phyloP scores from a whole-genome alignment of 1,140 invertebrate species.

The Asobara japonica region DNA sequence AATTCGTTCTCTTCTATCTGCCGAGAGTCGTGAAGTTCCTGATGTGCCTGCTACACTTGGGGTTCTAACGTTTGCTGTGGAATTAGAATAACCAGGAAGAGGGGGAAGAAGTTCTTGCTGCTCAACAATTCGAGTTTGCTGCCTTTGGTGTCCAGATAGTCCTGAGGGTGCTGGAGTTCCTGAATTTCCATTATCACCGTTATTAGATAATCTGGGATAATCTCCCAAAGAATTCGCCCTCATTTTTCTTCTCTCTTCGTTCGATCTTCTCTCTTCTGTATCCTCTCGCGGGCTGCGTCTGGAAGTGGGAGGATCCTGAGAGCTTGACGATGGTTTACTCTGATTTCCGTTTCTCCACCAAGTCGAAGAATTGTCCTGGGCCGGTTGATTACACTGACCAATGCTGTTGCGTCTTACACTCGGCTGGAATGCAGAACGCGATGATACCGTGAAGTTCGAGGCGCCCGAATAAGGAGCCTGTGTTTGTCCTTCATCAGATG shows the following conservation, averaged over 20 bases:
- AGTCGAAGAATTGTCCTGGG: not conserved
- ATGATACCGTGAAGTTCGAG: constrained; percentile 57
- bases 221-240: not conserved
- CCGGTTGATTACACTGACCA: not conserved
- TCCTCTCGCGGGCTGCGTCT: too few species aligned
- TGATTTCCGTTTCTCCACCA: not conserved
- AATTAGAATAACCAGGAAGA: too few species aligned
- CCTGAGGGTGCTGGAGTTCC: not conserved
- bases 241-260: not conserved
- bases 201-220: not conserved
- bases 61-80: too few species aligned
- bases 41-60: too few species aligned
- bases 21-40: too few species aligned
- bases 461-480: constrained; percentile 17
- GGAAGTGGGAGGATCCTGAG: not conserved
- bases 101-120: too few species aligned
- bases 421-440: constrained; percentile 59
- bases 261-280: not conserved
- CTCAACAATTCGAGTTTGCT: too few species aligned
- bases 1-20: too few species aligned
- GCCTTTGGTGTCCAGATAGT: not conserved
- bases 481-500: constrained; percentile 23
- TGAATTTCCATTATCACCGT: not conserved
- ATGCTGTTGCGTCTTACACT: constrained; percentile 39
- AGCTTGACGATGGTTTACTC: not conserved